Conservation (phyloP, 1,140 invertebrate species). For the Diprion similis region DNA sequence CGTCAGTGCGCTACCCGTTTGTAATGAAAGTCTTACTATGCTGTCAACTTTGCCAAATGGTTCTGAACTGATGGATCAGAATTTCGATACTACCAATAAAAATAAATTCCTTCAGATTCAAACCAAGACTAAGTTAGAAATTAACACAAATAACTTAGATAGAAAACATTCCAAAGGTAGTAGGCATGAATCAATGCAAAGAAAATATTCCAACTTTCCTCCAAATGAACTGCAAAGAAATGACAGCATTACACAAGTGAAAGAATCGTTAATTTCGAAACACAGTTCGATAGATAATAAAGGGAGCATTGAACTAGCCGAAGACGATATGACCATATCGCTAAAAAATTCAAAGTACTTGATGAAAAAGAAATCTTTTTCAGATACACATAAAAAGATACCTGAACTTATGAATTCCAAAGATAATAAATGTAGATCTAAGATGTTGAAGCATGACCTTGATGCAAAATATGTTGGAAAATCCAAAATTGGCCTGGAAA, state of each 20-base stretch:
- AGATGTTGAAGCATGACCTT: background rate
- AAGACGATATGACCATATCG: background rate
- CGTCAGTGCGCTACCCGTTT: slow-evolving; percentile 12
- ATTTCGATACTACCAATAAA: background rate
- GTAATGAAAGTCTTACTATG: background rate
- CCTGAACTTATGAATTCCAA: background rate
- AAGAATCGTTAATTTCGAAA: background rate
- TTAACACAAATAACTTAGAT: background rate
- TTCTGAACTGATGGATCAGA: slow-evolving; percentile 1
- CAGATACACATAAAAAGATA: background rate
- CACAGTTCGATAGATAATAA: background rate
- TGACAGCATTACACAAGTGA: background rate
- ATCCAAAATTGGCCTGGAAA: background rate
- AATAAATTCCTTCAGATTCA: background rate
- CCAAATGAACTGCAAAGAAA: background rate
- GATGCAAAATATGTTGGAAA: background rate
- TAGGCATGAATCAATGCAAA: background rate
- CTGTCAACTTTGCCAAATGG: background rate
- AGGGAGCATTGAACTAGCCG: background rate
- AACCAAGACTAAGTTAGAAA: background rate
- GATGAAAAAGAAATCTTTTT: background rate
- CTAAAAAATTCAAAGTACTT: background rate
- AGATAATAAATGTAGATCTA: slow-evolving; percentile 1
- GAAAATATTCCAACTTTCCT: background rate
- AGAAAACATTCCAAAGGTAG: slow-evolving; percentile 12